Conservation (phyloP, 2,113 vertebrate genomes). For the Elgaria multicarinata region DNA sequence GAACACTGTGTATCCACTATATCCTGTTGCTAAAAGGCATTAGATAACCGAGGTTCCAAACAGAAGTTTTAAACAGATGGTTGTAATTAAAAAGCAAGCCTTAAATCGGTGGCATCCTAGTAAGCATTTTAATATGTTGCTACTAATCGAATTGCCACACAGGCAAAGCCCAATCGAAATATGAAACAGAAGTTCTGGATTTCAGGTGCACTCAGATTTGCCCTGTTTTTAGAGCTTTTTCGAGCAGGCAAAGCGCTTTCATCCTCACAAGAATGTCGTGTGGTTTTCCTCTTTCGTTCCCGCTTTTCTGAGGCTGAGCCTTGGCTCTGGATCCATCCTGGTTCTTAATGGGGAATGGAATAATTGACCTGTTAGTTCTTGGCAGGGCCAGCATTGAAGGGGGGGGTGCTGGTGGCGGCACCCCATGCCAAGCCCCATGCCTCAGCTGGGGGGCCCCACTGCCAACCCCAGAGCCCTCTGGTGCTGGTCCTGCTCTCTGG, state of each 20-base stretch:
- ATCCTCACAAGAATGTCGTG: too few species aligned
- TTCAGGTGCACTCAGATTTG: not conserved
- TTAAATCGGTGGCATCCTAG: conserved; percentile 54
- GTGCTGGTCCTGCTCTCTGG: not conserved
- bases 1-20: conserved; percentile 61
- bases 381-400: too few species aligned
- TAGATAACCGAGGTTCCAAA: conserved; percentile 57
- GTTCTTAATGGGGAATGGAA: not conserved
- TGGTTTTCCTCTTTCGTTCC: not conserved
- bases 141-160: conserved; percentile 48
- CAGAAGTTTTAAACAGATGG: conserved; percentile 68
- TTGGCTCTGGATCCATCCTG: too few species aligned
- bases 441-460: not conserved
- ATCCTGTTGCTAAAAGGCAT: conserved; percentile 55
- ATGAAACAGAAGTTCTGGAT: not conserved
- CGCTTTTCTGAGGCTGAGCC: not conserved
- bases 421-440: not conserved
- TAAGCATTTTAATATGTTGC: conserved; percentile 62
- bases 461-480: not conserved
- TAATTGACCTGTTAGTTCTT: not conserved
- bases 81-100: conserved; percentile 61
- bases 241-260: too few species aligned
- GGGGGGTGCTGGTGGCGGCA: too few species aligned
- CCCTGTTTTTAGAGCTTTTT: not conserved
- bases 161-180: conserved; percentile 22